Evolutionary conservation across 1,140 invertebrate genomes (phyloP).

Genomic region (Lepidotrigona ventralis): DNA sequence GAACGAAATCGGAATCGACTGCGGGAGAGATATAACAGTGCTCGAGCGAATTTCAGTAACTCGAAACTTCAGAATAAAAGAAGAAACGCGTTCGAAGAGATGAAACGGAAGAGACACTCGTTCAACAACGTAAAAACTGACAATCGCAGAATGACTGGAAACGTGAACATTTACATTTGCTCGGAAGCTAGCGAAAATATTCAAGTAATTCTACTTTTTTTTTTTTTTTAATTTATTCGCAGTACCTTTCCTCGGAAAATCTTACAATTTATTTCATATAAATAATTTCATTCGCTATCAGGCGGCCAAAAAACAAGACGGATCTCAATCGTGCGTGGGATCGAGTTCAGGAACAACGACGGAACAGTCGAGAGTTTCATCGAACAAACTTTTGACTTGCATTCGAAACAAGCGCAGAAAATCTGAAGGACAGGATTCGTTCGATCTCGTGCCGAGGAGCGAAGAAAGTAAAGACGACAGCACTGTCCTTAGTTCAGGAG

Average conservation of each 20-base stretch:
- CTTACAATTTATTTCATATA: no score
- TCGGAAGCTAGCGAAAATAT: constrained; percentile 61
- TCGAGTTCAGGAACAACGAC: constrained; percentile 47
- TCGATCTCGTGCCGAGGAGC: background rate
- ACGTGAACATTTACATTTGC: constrained; percentile 70
- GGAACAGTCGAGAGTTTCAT: constrained; percentile 43
- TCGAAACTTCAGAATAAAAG: background rate
- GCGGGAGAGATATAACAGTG: background rate
- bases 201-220: constrained; percentile 31
- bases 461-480: constrained; percentile 27
- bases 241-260: no score
- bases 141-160: constrained; percentile 68
- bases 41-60: background rate
- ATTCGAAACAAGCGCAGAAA: constrained; percentile 46
- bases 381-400: constrained; percentile 53
- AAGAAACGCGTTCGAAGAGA: background rate
- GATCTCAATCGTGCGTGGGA: constrained; percentile 11
- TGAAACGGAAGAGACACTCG: constrained; percentile 21
- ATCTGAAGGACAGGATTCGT: background rate
- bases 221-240: background rate
- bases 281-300: background rate
- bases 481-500: background rate
- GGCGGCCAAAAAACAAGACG: constrained; percentile 18
- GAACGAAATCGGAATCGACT: background rate
- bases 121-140: constrained; percentile 52